phyloP scores from a whole-genome alignment of 1,140 invertebrate genomes.

The Metopolophium dirhodum region DNA sequence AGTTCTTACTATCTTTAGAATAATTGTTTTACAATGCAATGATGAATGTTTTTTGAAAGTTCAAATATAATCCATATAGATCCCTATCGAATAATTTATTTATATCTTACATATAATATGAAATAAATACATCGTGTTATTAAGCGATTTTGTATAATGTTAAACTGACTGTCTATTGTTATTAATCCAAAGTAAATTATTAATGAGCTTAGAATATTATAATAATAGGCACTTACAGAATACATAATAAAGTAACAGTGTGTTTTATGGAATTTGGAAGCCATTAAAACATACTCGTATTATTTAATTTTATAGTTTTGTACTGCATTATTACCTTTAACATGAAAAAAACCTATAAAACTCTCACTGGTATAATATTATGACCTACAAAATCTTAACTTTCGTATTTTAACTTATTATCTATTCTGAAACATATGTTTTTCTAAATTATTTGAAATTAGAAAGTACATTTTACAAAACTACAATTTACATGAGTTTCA shows the following conservation, averaged over 20 bases:
- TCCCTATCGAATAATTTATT: too few relatives aligned
- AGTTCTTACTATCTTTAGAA: too few relatives aligned
- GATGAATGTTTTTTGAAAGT: too few relatives aligned
- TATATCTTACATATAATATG: not conserved
- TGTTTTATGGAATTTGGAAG: not conserved
- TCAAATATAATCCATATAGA: too few relatives aligned
- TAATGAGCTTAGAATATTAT: not conserved
- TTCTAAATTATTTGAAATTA: not conserved
- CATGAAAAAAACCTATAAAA: not conserved
- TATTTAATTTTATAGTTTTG: not conserved
- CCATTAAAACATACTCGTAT: not conserved
- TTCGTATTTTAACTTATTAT: not conserved
- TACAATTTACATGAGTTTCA: not conserved
- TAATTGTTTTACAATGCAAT: too few relatives aligned
- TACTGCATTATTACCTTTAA: not conserved
- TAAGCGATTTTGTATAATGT: too few relatives aligned
- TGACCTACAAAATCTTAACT: not conserved
- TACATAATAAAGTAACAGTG: not conserved
- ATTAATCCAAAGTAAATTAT: too few relatives aligned
- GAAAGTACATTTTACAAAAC: not conserved
- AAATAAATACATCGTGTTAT: too few relatives aligned
- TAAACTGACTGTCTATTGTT: too few relatives aligned
- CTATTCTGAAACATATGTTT: not conserved
- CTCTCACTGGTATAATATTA: not conserved
- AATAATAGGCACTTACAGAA: not conserved